phyloP scores from a whole-genome alignment of 2,113 vertebrate genomes.

The Urocynchramus pylzowi region DNA sequence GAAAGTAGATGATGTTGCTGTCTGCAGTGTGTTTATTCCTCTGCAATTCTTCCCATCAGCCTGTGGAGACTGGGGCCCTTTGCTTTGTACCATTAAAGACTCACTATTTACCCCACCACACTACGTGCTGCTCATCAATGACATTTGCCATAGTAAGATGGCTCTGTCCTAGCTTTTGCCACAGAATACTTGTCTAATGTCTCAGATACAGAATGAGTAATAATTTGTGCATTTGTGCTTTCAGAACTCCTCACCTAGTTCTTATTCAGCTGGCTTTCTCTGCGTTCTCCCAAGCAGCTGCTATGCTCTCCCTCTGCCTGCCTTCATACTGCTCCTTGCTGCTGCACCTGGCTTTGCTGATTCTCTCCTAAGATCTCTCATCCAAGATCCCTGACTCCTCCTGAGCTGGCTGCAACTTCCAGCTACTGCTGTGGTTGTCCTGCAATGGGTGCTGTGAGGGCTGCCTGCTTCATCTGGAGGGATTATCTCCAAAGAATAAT shows the following conservation, averaged over 20 bases:
- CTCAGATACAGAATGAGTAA: neutral
- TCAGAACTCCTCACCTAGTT: neutral
- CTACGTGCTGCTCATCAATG: fast-evolving
- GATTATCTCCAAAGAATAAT: neutral
- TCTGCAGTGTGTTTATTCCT: neutral
- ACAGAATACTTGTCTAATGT: neutral
- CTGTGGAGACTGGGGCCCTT: fast-evolving
- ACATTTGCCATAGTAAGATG: neutral
- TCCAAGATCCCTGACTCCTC: neutral
- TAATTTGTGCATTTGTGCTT: neutral
- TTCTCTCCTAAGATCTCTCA: neutral
- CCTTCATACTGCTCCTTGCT: neutral
- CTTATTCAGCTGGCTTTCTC: neutral
- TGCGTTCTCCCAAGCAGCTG: neutral
- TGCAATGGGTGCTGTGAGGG: neutral
- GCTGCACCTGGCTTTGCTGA: neutral
- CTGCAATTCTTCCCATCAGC: neutral
- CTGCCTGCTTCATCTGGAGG: neutral
- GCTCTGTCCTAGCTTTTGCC: neutral
- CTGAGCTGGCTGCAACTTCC: neutral
- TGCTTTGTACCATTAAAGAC: neutral
- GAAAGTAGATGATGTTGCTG: neutral
- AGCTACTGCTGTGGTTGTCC: neutral
- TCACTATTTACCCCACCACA: neutral
- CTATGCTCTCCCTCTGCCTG: neutral